Base-by-base conservation (phyloP, 1,140 invertebrate genomes). In the Danaus plexippus region DNA sequence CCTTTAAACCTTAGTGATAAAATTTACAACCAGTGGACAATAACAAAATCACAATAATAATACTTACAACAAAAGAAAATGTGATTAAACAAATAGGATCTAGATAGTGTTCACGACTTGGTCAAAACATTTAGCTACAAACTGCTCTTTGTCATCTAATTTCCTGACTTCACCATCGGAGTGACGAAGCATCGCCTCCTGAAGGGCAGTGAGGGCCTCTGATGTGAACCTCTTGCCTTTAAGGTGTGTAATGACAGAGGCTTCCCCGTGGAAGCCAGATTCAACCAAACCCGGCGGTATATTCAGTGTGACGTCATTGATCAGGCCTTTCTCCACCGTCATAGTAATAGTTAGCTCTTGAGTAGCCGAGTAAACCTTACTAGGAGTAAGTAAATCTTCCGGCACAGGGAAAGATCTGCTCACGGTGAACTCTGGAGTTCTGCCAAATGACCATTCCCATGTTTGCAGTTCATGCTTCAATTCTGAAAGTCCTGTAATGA, bases 391-490 rank as follows among this genome's bases (percentile, higher is more conserved):
- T 7, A 88, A 56, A 53, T 81, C 81, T 1, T 69, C 62, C 1
- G 87, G 85, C 6, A 88, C 87, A 0, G 80, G 80, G 69, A 88
- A 88, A 0, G 78, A 68, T 18, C 86, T 75, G 55, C 81, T 87
- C 6, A 95, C 90, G 1, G 89, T 91, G 80, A 98, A 98, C 68
- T 91, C 91, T 1, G 96, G 96, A 1, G 96, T 95, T 75, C 91
- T 93, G n/a, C 95, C 96, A 82, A 90, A 96, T 52, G 91, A 90
- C 96, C 96, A 98, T 49, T 95, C 90, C 96, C 96, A 98, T 11
- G 91, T 92, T 59, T 87, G 74, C 18, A 96, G 90, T 58, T 93
- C 90, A 45, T 90, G 77, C 45, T 89, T 88, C 56, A 94, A 89
- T 47, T 89, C 88, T 1, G 76, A 80, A 9, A 97, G 88, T 67